phyloP scores from a whole-genome alignment of 1,140 invertebrate genomes.

The Zeugodacus cucurbitae region DNA sequence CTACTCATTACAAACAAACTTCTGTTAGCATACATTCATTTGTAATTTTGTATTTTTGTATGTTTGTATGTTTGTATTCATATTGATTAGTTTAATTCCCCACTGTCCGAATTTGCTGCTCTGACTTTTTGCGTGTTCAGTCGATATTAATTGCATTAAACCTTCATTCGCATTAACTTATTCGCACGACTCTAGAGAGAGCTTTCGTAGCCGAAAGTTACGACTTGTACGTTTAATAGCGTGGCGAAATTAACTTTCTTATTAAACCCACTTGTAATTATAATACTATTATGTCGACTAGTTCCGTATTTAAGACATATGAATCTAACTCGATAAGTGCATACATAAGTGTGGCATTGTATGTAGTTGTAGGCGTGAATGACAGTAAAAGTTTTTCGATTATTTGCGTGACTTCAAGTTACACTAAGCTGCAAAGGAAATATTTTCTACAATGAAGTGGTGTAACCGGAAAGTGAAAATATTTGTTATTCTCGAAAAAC shows the following conservation, averaged over 20 bases:
- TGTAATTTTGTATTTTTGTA: background rate
- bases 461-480: no score
- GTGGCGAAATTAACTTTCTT: background rate
- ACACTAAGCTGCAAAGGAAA: no score
- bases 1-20: background rate
- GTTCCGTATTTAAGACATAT: background rate
- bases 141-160: background rate
- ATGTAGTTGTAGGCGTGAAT: background rate
- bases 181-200: background rate
- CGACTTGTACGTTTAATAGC: background rate
- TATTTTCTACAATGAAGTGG: no score
- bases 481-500: no score
- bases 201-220: background rate
- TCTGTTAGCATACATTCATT: background rate
- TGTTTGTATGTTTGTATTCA: background rate
- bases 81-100: constrained; percentile 15
- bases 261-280: background rate
- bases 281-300: background rate
- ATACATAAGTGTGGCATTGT: background rate
- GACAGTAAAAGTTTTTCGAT: background rate
- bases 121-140: background rate
- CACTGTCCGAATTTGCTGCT: background rate
- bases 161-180: background rate
- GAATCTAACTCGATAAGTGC: background rate
- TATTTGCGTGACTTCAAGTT: background rate